These are phyloP conservation scores for Lanius collurio DNA, from an alignment of 2,113 vertebrate genomes.

Conservation along the genomic window DNA sequence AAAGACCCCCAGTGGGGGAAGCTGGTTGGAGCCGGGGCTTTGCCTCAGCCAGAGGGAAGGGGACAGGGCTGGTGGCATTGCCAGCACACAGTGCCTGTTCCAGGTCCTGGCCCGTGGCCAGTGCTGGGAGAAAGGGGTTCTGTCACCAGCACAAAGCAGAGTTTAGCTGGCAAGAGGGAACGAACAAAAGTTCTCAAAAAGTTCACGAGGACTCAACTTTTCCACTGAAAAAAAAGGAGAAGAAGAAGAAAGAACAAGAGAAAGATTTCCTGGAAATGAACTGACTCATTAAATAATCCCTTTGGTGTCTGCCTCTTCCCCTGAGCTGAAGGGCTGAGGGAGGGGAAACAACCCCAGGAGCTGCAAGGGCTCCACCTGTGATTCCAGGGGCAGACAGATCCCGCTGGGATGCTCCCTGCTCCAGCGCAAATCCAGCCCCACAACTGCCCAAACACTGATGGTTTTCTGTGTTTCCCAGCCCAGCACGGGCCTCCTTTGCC, in stretches of 20 bases:
- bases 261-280: background rate
- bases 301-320: background rate
- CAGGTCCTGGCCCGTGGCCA: background rate
- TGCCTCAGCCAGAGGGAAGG: background rate
- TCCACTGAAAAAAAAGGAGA: background rate
- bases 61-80: background rate
- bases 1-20: background rate
- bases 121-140: background rate
- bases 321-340: background rate
- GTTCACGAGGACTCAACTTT: background rate
- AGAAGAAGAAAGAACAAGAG: background rate
- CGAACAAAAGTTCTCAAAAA: background rate
- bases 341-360: background rate
- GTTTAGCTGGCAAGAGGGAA: background rate
- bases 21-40: background rate
- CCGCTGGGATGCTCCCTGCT: rapidly evolving
- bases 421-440: background rate
- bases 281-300: background rate
- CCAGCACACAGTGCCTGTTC: background rate
- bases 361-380: background rate
- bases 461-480: background rate
- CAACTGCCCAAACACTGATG: rapidly evolving
- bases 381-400: background rate
- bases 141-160: slow-evolving; percentile 13
- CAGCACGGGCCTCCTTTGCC: background rate